Base-by-base conservation (phyloP, 2,797 vertebrate genomes). In the Macropus fuliginosus region DNA sequence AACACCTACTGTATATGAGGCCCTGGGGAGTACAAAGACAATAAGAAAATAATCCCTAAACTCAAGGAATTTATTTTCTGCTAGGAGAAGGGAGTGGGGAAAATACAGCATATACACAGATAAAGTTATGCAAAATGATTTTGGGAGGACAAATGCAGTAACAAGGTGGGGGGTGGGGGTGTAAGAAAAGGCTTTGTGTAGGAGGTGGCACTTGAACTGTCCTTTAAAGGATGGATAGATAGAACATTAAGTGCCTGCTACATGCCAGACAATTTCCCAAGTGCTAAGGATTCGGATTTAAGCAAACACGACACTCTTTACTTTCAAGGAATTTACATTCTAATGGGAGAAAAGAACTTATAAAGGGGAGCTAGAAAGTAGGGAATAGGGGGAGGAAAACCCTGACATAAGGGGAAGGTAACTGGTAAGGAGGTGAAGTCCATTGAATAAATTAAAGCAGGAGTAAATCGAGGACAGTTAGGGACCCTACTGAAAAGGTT, bases 401-500 rank as follows among this genome's bases (percentile, higher is more conserved):
- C 92, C 94, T 93, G 89, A 40, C 1, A 90, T 21, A 90, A 52
- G 90, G 90, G 50, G 27, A 95, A 56, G 93, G 55, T 95, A 46
- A 55, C 55, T 93, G 55, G 54, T 93, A 4, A 89, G 92, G 5
- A 56, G 66, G 57, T 74, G 62, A 74, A n/a, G 14, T 59, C 55
- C 92, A 34, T 56, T 31, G 34, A 55, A 94, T 81, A 12, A 55
- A 28, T 18, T 28, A 66, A 54, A 27, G 34, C 62, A 40, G 16
- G 62, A 40, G 34, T 74, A 74, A 40, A n/a, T 11, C 21, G 62
- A 74, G 34, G 34, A 34, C 14, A 18, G 5, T 10, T 87, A 87
- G 24, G 74, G 1, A 13, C 74, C 40, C n/a, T 87, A 87, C 34
- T 87, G 9, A 87, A 50, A 27, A 50, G 40, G 10, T 87, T 46